Base-by-base conservation (phyloP, 2,888 invertebrate species). In the Unio delphinus region DNA sequence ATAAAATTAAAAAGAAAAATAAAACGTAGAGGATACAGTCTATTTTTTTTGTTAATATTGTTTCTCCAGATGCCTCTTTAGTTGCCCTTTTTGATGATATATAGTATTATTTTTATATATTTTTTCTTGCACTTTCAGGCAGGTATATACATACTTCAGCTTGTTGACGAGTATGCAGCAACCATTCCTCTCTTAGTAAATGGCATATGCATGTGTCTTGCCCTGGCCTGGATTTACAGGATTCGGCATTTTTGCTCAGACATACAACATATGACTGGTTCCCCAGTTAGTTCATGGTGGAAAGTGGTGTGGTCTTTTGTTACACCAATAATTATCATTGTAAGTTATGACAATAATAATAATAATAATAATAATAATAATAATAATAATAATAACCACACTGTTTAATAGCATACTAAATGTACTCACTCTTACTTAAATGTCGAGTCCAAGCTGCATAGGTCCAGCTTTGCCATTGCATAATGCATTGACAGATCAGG, bases 131-230 rank as follows among this genome's bases (percentile, higher is more conserved):
- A 45, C 11, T 69, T 79, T 45, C 78, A 88, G 88, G 86, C 87
- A 59, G 88, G 88, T 5, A 65, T 80, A n/a, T 86, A 85, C 79
- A 66, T 87, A 45, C 69, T 89, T 34, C 80, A 83, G 64, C 74
- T 88, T 56, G 80, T 88, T 73, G 88, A 89, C 75, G 81, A 84
- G 60, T 87, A 86, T 69, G 79, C 79, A 68, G 84, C 83, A 18
- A 83, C 85, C n/a, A 81, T 85, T 61, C 83, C 86, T 1, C 80
- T 82, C 54, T 73, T 87, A 68, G 73, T 87, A 17, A 80, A 85
- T 59, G 88, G 86, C 18, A 71, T 87, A 28, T 76, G 81, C 59
- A 82, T 82, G 78, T 83, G 86, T 74, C 63, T 83, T 1, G 84
- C 81, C 55, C 77, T 89, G 45, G 74, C 81, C 59, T 88, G 87